Evolutionary conservation across 2,888 invertebrate species (phyloP).

Genomic region (Belgica antarctica): DNA sequence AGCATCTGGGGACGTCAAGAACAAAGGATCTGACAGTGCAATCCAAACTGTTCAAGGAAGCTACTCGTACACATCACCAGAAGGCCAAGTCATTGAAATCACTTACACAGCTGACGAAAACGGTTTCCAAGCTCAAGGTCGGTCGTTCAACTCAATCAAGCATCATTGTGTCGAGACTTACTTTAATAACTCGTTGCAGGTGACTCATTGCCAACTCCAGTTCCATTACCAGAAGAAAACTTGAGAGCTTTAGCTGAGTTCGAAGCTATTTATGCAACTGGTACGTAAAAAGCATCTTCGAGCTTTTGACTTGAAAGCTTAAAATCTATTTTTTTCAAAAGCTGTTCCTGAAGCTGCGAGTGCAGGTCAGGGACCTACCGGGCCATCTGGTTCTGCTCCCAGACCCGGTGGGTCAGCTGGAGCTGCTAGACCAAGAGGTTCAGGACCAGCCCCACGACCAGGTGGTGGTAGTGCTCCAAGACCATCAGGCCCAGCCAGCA

Average conservation of each 20-base stretch:
- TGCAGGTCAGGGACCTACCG: neutral
- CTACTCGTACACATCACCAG: conserved; percentile 65
- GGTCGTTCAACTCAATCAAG: conserved; percentile 47
- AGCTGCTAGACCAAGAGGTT: neutral
- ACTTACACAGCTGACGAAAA: conserved; percentile 67
- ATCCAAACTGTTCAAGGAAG: conserved; percentile 62
- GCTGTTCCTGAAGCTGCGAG: conserved; percentile 39
- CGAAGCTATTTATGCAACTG: conserved; percentile 53
- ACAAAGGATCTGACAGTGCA: conserved; percentile 59
- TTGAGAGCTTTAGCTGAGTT: conserved; percentile 59
- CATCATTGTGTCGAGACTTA: conserved; percentile 39
- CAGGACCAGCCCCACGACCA: neutral
- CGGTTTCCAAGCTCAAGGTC: conserved; percentile 60
- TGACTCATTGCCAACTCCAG: conserved; percentile 55
- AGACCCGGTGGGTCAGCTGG: neutral
- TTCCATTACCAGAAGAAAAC: conserved; percentile 66
- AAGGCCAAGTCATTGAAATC: conserved; percentile 56
- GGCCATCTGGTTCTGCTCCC: neutral
- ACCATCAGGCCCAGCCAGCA: neutral
- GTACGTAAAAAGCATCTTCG: neutral
- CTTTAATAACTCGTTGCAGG: neutral
- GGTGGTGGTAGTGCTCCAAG: neutral
- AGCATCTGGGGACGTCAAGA: conserved; percentile 63
- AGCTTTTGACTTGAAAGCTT: neutral
- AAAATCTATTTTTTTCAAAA: neutral